phyloP scores from a whole-genome alignment of 2,797 vertebrate species.

The Pelodytes ibericus region DNA sequence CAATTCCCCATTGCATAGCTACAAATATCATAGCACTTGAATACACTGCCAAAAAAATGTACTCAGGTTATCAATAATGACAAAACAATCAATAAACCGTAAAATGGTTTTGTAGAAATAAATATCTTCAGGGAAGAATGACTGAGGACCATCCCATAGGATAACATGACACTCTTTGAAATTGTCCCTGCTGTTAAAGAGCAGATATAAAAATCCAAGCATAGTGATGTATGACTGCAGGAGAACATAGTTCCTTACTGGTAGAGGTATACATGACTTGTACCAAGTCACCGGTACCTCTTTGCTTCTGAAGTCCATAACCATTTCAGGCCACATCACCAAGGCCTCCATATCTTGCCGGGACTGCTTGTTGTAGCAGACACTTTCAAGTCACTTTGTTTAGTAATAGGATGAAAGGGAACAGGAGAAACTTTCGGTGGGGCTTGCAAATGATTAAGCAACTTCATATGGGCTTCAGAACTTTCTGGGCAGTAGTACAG shows the following conservation, averaged over 20 bases:
- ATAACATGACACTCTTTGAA: conserved; percentile 4
- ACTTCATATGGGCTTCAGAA: conserved; percentile 73
- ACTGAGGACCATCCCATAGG: conserved; percentile 16
- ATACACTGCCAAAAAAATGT: no score
- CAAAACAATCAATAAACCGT: conserved; percentile 7
- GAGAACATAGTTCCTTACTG: conserved; percentile 58
- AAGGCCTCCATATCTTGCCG: conserved; percentile 77
- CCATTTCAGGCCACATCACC: conserved; percentile 65
- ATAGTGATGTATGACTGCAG: conserved; percentile 29
- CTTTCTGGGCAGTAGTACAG: conserved; percentile 74
- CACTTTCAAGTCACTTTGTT: conserved; percentile 61
- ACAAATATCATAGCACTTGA: conserved; percentile 31
- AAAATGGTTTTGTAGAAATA: conserved; percentile 1
- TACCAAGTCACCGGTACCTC: conserved; percentile 16
- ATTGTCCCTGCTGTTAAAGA: conserved; percentile 44
- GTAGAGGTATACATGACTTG: conserved; percentile 52
- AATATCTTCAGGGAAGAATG: conserved; percentile 10
- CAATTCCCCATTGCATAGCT: background rate
- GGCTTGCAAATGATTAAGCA: conserved; percentile 77
- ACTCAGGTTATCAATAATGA: conserved; percentile 18
- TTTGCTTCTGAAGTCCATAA: conserved; percentile 50
- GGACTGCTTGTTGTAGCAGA: conserved; percentile 40
- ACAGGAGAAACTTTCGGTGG: conserved; percentile 61
- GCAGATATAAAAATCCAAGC: conserved; percentile 40
- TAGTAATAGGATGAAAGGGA: background rate